A percentile compares a stretch with the other conserved stretches of the same genome.
These are phyloP conservation scores for Drosophila murphyi DNA, from an alignment of 1,140 invertebrate genomes.

Conservation along the genomic window DNA sequence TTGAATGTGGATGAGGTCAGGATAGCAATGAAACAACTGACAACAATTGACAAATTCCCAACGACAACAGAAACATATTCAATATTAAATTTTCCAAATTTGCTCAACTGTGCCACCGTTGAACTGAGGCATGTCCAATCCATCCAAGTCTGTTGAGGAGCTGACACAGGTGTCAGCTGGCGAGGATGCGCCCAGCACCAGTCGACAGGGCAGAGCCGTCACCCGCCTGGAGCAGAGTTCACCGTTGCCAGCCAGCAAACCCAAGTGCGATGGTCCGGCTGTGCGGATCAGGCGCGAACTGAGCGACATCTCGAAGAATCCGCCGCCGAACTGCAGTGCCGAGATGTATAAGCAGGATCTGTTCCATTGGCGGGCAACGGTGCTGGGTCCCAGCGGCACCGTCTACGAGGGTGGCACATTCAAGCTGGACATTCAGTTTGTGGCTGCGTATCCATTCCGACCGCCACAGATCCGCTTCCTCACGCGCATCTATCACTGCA, in stretches of 20 bases:
- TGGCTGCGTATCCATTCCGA: slow-evolving; percentile 80
- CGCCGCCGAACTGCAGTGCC: slow-evolving; percentile 63
- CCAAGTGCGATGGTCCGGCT: slow-evolving; percentile 6
- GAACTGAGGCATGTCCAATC: slow-evolving; percentile 4
- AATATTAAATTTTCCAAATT: slow-evolving; percentile 9
- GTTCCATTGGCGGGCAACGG: slow-evolving; percentile 48
- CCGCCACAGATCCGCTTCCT: slow-evolving; percentile 90
- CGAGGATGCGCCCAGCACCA: slow-evolving; percentile 41
- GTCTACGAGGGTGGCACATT: slow-evolving; percentile 65
- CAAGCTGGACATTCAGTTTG: slow-evolving; percentile 60
- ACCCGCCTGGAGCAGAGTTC: background rate
- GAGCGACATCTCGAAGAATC: slow-evolving; percentile 47
- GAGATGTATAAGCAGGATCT: slow-evolving; percentile 48
- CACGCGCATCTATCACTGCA: slow-evolving; percentile 90
- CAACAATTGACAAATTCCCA: background rate
- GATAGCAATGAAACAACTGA: background rate
- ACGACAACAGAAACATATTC: slow-evolving; percentile 3
- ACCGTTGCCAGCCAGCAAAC: too few species aligned
- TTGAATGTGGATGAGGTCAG: background rate
- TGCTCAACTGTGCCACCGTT: slow-evolving; percentile 7
- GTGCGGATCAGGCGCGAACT: slow-evolving; percentile 52
- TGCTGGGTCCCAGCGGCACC: slow-evolving; percentile 49
- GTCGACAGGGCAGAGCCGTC: slow-evolving; percentile 1
- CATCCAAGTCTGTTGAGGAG: background rate
- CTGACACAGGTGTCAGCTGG: background rate